Conservation (phyloP, 2,113 vertebrate species). For the Ellobius talpinus region DNA sequence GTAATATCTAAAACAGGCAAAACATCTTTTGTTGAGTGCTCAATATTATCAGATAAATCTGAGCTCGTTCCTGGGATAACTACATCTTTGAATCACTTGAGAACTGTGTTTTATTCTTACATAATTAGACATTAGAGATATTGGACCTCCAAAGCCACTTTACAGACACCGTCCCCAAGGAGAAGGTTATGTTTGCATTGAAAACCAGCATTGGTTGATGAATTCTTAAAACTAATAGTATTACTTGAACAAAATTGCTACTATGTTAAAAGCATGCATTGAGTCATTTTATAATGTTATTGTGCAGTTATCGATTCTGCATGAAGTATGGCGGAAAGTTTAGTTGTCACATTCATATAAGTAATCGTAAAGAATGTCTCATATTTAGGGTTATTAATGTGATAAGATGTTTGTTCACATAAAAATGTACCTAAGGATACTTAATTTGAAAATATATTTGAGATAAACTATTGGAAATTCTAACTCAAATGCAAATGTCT, state of each 20-base stretch:
- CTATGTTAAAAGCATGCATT: constrained; percentile 25
- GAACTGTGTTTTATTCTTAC: constrained; percentile 43
- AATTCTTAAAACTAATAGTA: constrained; percentile 48
- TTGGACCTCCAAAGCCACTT: background rate
- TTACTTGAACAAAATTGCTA: constrained; percentile 3
- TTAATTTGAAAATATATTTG: constrained; percentile 12
- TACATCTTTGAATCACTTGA: constrained; percentile 48
- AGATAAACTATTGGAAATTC: background rate
- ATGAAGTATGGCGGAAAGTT: constrained; percentile 3
- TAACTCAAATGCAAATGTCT: constrained; percentile 13
- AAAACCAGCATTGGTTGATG: background rate
- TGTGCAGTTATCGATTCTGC: background rate
- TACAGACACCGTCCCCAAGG: background rate
- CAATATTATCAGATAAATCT: constrained; percentile 38
- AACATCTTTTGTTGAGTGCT: constrained; percentile 19
- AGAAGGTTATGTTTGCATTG: background rate
- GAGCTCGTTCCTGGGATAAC: constrained; percentile 62
- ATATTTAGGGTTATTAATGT: background rate
- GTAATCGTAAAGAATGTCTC: background rate
- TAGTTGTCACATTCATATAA: background rate
- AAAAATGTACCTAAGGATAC: background rate
- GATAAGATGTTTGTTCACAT: background rate
- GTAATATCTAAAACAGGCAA: constrained; percentile 35
- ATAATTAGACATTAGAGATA: constrained; percentile 50
- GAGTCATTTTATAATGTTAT: constrained; percentile 33